phyloP scores from a whole-genome alignment of 2,888 invertebrate species.

The Andrena dorsata region DNA sequence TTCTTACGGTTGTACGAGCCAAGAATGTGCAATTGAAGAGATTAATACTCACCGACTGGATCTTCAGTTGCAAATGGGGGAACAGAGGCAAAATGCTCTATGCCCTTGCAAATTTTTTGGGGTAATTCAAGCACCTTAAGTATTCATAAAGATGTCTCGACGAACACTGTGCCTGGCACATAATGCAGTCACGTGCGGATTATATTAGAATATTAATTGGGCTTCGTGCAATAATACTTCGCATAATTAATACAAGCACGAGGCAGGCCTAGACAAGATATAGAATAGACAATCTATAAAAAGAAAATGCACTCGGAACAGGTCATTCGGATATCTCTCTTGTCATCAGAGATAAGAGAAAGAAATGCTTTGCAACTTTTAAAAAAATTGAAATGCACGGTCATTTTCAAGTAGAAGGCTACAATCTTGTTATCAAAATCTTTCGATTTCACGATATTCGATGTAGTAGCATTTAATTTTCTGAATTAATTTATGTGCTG shows the following conservation, averaged over 20 bases:
- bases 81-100: slow-evolving; percentile 80
- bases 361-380: no score
- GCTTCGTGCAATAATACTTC: neutral
- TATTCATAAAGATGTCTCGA: neutral
- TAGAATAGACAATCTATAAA: no score
- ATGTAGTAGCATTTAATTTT: no score
- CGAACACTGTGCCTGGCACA: neutral
- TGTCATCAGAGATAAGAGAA: no score
- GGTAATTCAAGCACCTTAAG: slow-evolving; percentile 67
- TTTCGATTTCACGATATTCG: no score
- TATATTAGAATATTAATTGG: neutral
- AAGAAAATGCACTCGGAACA: no score
- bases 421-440: no score
- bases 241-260: neutral
- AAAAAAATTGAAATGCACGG: no score
- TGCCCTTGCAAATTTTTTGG: slow-evolving; percentile 80
- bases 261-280: neutral
- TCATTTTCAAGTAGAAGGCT: no score
- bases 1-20: slow-evolving; percentile 82
- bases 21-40: slow-evolving; percentile 84
- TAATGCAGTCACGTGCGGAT: slow-evolving; percentile 2
- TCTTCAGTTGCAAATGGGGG: slow-evolving; percentile 84
- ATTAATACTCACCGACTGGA: slow-evolving; percentile 85
- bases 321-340: no score
- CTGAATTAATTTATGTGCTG: no score